Evolutionary conservation across 1,140 invertebrate species (phyloP), one percentile per base, ranked within the genome.

Genomic region (Platyscapa corneri): DNA sequence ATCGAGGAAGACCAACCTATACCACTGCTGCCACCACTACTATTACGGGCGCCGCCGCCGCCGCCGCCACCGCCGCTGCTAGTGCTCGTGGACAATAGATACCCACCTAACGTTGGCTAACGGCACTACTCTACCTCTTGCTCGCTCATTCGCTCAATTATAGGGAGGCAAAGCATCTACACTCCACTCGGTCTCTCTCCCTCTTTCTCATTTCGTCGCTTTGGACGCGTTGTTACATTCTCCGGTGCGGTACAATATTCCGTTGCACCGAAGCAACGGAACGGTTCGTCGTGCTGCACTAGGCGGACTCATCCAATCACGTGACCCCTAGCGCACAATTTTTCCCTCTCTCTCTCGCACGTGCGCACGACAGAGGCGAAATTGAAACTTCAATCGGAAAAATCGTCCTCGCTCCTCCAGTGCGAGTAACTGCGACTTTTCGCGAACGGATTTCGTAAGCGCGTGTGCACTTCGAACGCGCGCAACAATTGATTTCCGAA

Each of bases 81-180:
- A n/a, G n/a, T n/a, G n/a, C 64, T 32, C 60, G 30, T 82, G n/a
- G 67, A 72, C 65, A 82, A 82, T 82, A 74, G 65, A 56, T 82
- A 72, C 74, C 46, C 67, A 7, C 67, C 42, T 53, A 74, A 72
- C 46, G n/a, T 23, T 37, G 34, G 32, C 81, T 75, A 83, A 83
- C 72, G 72, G 81, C 70, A 83, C n/a, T n/a, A n/a, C 46, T 72
- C 78, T 67, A 79, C 77, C 78, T 81, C 78, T 81, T 70, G 60
- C 37, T 39, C 78, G 60, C 87, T 87, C 87, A 83, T 80, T 82
- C 85, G 87, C 87, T 89, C 88, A 87, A 89, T 89, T 87, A 87
- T 72, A 88, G 86, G 74, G 84, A 87, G 74, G 86, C 76, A 88
- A 82, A 53, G 46, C 46, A 49, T 72, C 42, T 67, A 32, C 32